phyloP scores from a whole-genome alignment of 2,113 vertebrate species.

The Muntiacus reevesi region DNA sequence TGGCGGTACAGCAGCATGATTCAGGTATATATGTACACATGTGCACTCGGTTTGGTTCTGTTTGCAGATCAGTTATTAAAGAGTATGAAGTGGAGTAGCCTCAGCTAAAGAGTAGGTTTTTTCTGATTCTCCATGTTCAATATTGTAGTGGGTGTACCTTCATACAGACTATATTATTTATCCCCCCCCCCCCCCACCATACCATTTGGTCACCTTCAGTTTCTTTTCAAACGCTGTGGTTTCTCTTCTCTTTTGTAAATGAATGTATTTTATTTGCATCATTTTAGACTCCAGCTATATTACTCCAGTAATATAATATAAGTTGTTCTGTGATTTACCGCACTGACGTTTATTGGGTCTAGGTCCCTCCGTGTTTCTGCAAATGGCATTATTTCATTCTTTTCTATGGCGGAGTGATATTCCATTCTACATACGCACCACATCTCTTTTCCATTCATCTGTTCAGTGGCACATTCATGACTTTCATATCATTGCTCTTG shows the following conservation, averaged over 20 bases:
- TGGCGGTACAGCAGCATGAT: neutral
- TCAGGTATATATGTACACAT: neutral
- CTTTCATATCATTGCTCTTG: no score
- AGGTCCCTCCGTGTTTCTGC: neutral
- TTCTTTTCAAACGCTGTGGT: neutral
- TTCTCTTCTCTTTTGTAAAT: neutral
- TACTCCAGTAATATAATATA: neutral
- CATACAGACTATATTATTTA: neutral
- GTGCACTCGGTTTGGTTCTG: neutral
- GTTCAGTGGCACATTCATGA: no score
- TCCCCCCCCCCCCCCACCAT: rapidly evolving
- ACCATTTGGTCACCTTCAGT: neutral
- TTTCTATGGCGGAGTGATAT: neutral
- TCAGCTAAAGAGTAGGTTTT: neutral
- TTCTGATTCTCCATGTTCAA: neutral
- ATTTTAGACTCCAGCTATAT: neutral
- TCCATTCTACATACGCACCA: neutral
- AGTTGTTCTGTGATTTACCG: neutral
- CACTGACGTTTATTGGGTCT: neutral
- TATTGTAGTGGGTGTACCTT: neutral
- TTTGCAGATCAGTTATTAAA: neutral
- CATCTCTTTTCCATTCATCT: no score
- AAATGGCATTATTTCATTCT: neutral
- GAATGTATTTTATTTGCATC: neutral
- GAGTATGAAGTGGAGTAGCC: neutral